Evolutionary conservation across 2,113 vertebrate genomes (phyloP), one percentile per base, ranked within the genome.

Genomic region (Tichodroma muraria): DNA sequence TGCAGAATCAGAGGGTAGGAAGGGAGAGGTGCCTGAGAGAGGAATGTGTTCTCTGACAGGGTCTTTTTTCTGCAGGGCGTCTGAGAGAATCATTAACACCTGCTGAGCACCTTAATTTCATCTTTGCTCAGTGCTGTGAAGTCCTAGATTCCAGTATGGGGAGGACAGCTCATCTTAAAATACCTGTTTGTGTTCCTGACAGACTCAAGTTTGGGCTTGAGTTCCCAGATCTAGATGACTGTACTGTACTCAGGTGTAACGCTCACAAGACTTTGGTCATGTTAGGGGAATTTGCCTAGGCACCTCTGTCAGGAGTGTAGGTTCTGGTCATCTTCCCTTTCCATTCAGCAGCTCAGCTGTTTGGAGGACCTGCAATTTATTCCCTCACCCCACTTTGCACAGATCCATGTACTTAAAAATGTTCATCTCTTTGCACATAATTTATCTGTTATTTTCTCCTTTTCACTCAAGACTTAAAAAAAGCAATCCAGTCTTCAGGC

Each of bases 291-390:
- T 85, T 82, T 69, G 11, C 28, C 11, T 8, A 13, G 33, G 5
- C 38, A 8, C 7, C 33, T 47, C 44, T 63, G 16, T 13, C 33
- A 25, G 50, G 86, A 89, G 20, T 65, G 28, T 25, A 37, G 12
- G 12, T 37, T 81, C 50, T 80, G 31, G 15, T 45, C 45, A 61
- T 75, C 45, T 77, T 80, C 31, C 20, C 37, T 73, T 80, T 70
- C 76, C 35, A 10, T 40, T 61, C 28, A 42, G 35, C 14, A 77
- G 6, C 52, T 57, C 42, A 79, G 20, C 44, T 45, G 18, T 12
- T 63, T 2, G 0, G 5, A 65, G 4, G 28, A 60, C 9, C 17
- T 2, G 0, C 13, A 33, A 8, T 31, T 33, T 22, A 60, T 40
- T 82, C 28, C 9, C 15, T 76, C 11, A 22, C 61, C 23, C n/a